Evolutionary conservation across 2,888 invertebrate species (phyloP).

Genomic region (Protophormia terraenovae): DNA sequence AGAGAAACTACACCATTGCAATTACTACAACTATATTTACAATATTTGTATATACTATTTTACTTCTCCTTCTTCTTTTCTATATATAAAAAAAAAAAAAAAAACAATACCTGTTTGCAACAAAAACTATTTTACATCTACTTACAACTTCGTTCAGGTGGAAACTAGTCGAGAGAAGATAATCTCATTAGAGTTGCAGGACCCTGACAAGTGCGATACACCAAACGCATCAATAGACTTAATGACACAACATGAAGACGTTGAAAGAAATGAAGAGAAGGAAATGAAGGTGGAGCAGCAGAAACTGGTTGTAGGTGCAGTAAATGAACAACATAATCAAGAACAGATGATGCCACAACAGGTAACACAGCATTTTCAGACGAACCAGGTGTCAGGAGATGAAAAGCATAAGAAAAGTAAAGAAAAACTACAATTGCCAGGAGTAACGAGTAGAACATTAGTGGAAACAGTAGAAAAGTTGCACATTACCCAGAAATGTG

Average conservation of each 20-base stretch:
- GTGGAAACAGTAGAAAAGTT: conserved; percentile 56
- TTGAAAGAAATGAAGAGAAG: not conserved
- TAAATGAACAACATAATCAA: conserved; percentile 17
- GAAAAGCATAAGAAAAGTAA: conserved; percentile 22
- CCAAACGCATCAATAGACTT: conserved; percentile 65
- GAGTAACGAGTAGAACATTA: conserved; percentile 44
- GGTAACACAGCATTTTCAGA: not conserved
- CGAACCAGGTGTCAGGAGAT: not conserved
- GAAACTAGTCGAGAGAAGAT: conserved; percentile 96
- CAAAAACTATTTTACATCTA: conserved; percentile 73
- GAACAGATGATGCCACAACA: conserved; percentile 38
- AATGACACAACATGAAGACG: conserved; percentile 25
- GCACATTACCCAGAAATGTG: conserved; percentile 41
- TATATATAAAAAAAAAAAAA: not conserved
- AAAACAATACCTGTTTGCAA: conserved; percentile 48
- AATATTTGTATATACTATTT: conserved; percentile 31
- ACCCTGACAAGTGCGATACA: conserved; percentile 79
- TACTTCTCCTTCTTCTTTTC: conserved; percentile 30
- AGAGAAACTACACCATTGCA: conserved; percentile 31
- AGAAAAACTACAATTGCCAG: conserved; percentile 43
- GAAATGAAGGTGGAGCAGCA: not conserved
- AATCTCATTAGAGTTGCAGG: conserved; percentile 91
- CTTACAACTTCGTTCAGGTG: conserved; percentile 83
- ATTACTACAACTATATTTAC: conserved; percentile 3
- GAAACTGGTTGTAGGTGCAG: not conserved